phyloP scores from a whole-genome alignment of 2,113 vertebrate species.

The Corynorhinus townsendii region DNA sequence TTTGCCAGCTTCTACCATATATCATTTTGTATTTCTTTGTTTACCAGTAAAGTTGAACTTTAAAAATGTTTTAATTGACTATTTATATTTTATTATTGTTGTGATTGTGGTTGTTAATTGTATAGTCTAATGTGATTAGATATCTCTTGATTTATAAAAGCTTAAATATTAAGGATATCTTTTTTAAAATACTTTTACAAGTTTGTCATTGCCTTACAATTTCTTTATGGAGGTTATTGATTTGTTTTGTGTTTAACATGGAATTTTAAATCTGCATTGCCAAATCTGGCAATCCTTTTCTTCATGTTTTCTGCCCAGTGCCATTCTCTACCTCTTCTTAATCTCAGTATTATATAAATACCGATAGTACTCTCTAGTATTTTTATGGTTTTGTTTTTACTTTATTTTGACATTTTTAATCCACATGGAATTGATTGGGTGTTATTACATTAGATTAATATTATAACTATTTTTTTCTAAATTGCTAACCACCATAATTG shows the following conservation, averaged over 20 bases:
- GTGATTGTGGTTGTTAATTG: not conserved
- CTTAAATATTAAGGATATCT: not conserved
- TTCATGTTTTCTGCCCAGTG: not conserved
- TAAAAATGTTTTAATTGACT: not conserved
- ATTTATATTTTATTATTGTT: constrained; percentile 9
- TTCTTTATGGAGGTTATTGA: not conserved
- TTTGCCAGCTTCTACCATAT: constrained; percentile 4
- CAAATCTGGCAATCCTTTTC: not conserved
- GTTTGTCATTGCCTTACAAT: not conserved
- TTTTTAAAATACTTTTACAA: constrained; percentile 34
- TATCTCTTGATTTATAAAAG: not conserved
- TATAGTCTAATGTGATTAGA: not conserved
- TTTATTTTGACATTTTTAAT: constrained; percentile 20
- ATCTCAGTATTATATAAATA: not conserved
- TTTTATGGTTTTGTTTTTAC: constrained; percentile 46
- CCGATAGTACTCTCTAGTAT: not conserved
- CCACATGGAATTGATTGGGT: constrained; percentile 33
- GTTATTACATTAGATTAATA: not conserved
- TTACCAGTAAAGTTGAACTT: constrained; percentile 38
- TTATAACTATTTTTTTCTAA: not conserved
- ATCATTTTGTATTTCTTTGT: constrained; percentile 30
- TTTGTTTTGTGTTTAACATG: constrained; percentile 4
- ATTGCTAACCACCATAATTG: not conserved
- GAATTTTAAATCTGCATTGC: constrained; percentile 8
- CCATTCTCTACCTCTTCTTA: constrained; percentile 8